These are phyloP conservation scores for Drosophila neocordata DNA, from an alignment of 1,140 invertebrate genomes.

Conservation along the genomic window DNA sequence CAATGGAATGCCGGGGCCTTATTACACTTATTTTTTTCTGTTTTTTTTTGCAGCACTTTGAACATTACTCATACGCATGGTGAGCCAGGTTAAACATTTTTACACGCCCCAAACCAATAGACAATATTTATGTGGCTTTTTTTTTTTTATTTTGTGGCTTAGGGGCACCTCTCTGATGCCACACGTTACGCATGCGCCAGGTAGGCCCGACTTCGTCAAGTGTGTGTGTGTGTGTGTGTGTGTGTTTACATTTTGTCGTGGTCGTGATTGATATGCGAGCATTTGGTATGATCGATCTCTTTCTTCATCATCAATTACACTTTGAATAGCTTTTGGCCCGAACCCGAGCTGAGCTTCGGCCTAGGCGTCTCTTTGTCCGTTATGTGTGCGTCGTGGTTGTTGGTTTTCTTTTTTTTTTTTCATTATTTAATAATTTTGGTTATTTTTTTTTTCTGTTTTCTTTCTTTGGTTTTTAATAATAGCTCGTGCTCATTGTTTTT, in stretches of 20 bases:
- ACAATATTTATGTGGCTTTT: conserved; percentile 61
- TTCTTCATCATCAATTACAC: conserved; percentile 80
- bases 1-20: conserved; percentile 70
- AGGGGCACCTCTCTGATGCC: conserved; percentile 68
- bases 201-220: conserved; percentile 30
- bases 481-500: conserved; percentile 62
- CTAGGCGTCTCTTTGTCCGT: conserved; percentile 54
- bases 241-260: conserved; percentile 70
- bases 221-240: conserved; percentile 14
- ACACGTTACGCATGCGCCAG: conserved; percentile 75
- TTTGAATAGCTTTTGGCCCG: conserved; percentile 68
- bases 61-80: conserved; percentile 77
- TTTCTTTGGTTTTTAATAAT: conserved; percentile 59
- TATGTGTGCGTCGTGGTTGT: conserved; percentile 43
- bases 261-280: conserved; percentile 77
- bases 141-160: conserved; percentile 37
- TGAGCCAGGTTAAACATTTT: conserved; percentile 61
- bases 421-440: conserved; percentile 61
- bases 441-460: conserved; percentile 25
- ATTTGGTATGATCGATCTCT: conserved; percentile 79
- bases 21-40: conserved; percentile 60
- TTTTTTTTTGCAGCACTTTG: conserved; percentile 46
- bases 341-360: conserved; percentile 21
- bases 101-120: conserved; percentile 36
- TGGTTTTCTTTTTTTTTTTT: conserved; percentile 38